Evolutionary conservation across 2,888 invertebrate species (phyloP).

Genomic region (Pterobdella sp.): DNA sequence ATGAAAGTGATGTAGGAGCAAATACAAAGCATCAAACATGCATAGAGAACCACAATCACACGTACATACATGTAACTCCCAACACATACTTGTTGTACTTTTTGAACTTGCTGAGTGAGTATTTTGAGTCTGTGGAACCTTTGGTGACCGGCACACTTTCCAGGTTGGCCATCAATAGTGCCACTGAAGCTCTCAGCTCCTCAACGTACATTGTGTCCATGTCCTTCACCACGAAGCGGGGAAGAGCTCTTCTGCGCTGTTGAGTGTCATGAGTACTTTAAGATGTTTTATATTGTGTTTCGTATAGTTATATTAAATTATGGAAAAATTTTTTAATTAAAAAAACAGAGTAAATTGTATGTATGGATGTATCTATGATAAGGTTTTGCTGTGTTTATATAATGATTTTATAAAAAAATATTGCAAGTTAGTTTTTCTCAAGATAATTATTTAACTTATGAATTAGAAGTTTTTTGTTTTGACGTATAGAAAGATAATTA

Average conservation of each 20-base stretch:
- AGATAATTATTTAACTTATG: too few relatives aligned
- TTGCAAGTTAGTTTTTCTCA: too few relatives aligned
- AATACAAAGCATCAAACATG: background rate
- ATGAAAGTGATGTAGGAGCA: too few relatives aligned
- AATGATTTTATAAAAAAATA: too few relatives aligned
- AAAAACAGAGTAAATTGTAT: too few relatives aligned
- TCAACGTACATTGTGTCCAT: conserved; percentile 99
- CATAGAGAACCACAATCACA: background rate
- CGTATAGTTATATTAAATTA: too few relatives aligned
- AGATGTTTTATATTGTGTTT: too few relatives aligned
- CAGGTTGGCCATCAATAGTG: conserved; percentile 93
- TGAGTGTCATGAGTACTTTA: background rate
- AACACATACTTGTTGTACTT: conserved; percentile 80
- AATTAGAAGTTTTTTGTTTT: too few relatives aligned
- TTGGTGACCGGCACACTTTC: conserved; percentile 97
- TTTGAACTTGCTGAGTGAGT: conserved; percentile 91
- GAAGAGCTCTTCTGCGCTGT: conserved; percentile 52
- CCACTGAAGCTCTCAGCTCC: conserved; percentile 93
- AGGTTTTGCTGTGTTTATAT: background rate
- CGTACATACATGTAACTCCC: background rate
- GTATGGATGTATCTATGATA: too few relatives aligned
- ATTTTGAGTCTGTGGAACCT: conserved; percentile 92
- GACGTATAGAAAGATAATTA: too few relatives aligned
- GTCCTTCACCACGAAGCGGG: conserved; percentile 98
- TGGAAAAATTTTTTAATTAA: too few relatives aligned